Percentiles rank a stretch among this genome's conserved stretches.
phyloP scores from a whole-genome alignment of 1,140 invertebrate genomes.

The Vanessa atalanta region DNA sequence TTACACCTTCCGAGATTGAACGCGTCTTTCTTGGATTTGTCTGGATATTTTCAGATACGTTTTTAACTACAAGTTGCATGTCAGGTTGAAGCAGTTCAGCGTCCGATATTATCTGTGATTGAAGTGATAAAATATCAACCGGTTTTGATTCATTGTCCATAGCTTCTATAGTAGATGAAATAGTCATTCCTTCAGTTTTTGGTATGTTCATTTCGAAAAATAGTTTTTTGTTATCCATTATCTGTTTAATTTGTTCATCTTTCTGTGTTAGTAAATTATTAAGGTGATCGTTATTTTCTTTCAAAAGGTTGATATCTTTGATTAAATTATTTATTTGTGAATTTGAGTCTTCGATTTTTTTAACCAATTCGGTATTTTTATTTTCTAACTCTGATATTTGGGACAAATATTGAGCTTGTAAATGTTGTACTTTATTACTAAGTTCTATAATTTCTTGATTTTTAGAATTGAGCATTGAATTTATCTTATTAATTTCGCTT shows the following conservation, averaged over 20 bases:
- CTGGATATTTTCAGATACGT: conserved; percentile 46
- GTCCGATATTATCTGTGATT: conserved; percentile 69
- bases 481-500: conserved; percentile 73
- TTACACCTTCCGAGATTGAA: conserved; percentile 29
- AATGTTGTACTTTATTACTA: conserved; percentile 51
- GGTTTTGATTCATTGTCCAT: conserved; percentile 50
- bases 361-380: conserved; percentile 51
- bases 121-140: conserved; percentile 53
- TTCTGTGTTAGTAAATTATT: conserved; percentile 51
- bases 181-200: conserved; percentile 75
- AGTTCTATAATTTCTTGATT: conserved; percentile 66
- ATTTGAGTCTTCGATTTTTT: conserved; percentile 43
- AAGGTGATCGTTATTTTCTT: conserved; percentile 54
- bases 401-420: conserved; percentile 50
- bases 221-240: conserved; percentile 66
- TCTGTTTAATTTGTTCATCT: conserved; percentile 69
- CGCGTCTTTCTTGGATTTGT: conserved; percentile 31
- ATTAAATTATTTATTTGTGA: conserved; percentile 46
- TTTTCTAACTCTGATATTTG: conserved; percentile 52
- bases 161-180: conserved; percentile 73
- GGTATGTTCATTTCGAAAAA: conserved; percentile 76
- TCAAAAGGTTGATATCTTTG: conserved; percentile 45
- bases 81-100: not conserved
- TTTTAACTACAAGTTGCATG: conserved; percentile 36
- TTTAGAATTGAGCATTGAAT: conserved; percentile 63